These are phyloP conservation scores for Ennomos quercinarius DNA, from an alignment of 2,888 invertebrate species.

Conservation along the genomic window DNA sequence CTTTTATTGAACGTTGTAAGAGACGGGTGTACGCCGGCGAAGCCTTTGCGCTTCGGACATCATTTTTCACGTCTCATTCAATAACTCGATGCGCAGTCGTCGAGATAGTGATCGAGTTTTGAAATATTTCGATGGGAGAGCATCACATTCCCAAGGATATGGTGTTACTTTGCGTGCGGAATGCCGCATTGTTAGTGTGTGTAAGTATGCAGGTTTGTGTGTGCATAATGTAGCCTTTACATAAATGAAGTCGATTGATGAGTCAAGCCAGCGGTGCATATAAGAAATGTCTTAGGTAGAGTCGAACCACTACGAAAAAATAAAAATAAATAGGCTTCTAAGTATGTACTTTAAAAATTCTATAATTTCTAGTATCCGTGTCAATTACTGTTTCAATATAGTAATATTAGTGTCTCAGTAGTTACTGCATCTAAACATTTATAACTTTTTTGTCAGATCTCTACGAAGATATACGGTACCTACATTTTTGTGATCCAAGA, in stretches of 20 bases:
- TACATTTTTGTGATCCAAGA: too few relatives aligned
- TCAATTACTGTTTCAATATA: too few relatives aligned
- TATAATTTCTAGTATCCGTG: too few relatives aligned
- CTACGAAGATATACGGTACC: too few relatives aligned
- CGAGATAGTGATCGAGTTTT: constrained; percentile 83
- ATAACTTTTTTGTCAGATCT: too few relatives aligned
- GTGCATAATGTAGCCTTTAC: constrained; percentile 1
- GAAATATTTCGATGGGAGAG: constrained; percentile 81
- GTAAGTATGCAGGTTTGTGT: constrained; percentile 6
- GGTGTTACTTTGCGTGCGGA: constrained; percentile 84
- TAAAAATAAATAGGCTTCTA: too few relatives aligned
- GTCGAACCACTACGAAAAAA: too few relatives aligned
- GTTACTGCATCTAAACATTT: too few relatives aligned
- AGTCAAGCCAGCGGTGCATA: not conserved
- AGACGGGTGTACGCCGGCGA: constrained; percentile 69
- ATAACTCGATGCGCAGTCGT: constrained; percentile 81
- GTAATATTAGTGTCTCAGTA: too few relatives aligned
- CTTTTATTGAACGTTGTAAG: constrained; percentile 46
- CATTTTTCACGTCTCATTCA: constrained; percentile 86
- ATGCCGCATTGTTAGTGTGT: constrained; percentile 53
- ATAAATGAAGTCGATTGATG: not conserved
- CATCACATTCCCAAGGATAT: constrained; percentile 83
- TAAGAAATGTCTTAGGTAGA: too few relatives aligned
- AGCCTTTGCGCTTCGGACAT: constrained; percentile 77
- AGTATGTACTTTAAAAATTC: too few relatives aligned